Evolutionary conservation across 2,888 invertebrate genomes (phyloP), one percentile per base, ranked within the genome.

Genomic region (Athalia cordata): DNA sequence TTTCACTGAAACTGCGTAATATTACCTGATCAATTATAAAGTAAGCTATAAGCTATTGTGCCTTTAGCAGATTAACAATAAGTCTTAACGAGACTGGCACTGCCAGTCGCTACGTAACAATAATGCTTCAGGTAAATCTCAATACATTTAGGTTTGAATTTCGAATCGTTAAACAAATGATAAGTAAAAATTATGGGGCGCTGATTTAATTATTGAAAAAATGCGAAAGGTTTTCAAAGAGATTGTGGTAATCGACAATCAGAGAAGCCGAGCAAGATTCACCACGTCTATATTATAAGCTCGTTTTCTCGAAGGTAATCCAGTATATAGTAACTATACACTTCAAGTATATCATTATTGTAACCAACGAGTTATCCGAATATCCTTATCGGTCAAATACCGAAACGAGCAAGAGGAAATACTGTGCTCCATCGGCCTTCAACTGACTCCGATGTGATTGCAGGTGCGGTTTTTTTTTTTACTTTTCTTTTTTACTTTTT

Each of bases 361-460:
- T 72, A 47, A 47, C 72, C 52, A 72, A 11, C 29, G 47, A 59
- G 72, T 57, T 72, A 72, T 29, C 72, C 59, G 13, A 47, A 29
- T 29, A 59, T 72, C 72, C 72, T 59, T 72, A 59, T 59, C 59
- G 47, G 13, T 45, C 59, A 3, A 47, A 55, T 9, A 57, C 57
- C 47, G 29, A 57, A 43, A 13, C 43, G 47, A 11, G 47, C 5
- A 57, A 59, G 52, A 72, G 0, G n/a, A 72, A 1, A 29, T 29
- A 29, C 29, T 0, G 1, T 29, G 29, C 29, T 29, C 29, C 57
- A 59, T 59, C 9, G 59, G 13, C 47, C 47, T 45, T n/a, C 0
- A 47, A 8, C 13, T n/a, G 29, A 59, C 15, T 8, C 3, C 9
- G 9, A 8, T 57, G 45, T 45, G 72, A 72, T 72, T 57, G 57